phyloP scores from a whole-genome alignment of 2,888 invertebrate species.

The Eupithecia exiguata region DNA sequence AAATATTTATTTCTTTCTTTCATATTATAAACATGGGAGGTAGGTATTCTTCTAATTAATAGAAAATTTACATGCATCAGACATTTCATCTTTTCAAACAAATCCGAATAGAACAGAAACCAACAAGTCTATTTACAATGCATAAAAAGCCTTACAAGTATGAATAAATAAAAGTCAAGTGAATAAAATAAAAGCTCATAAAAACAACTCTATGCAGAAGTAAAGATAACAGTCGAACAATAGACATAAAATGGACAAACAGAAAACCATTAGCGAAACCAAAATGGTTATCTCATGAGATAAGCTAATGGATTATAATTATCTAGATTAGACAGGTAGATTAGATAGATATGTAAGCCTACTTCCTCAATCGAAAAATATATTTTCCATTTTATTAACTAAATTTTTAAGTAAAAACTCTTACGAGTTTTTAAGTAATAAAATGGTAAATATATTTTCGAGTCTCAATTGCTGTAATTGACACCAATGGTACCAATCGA shows the following conservation, averaged over 20 bases:
- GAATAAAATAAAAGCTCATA: not conserved
- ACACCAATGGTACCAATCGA: not conserved
- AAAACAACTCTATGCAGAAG: not conserved
- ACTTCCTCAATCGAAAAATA: slow-evolving; percentile 6
- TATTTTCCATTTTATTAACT: not conserved
- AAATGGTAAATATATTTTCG: no score
- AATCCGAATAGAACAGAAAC: not conserved
- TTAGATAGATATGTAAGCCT: not conserved
- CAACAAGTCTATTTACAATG: not conserved
- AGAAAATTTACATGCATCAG: not conserved
- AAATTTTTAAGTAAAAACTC: no score
- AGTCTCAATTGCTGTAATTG: not conserved
- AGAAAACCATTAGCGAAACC: not conserved
- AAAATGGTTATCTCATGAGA: slow-evolving; percentile 13
- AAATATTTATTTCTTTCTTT: not conserved
- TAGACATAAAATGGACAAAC: slow-evolving; percentile 5
- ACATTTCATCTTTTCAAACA: not conserved
- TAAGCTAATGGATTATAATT: slow-evolving; percentile 9
- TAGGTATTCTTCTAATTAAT: no score
- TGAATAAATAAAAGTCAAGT: not conserved
- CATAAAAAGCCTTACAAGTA: not conserved
- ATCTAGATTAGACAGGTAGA: slow-evolving; percentile 11
- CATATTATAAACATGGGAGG: no score
- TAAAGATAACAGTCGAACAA: not conserved
- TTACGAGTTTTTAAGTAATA: no score